Percentiles rank a stretch among this genome's conserved stretches.
These are phyloP conservation scores for Pasiphila rectangulata DNA, from an alignment of 2,888 invertebrate genomes.

Conservation along the genomic window DNA sequence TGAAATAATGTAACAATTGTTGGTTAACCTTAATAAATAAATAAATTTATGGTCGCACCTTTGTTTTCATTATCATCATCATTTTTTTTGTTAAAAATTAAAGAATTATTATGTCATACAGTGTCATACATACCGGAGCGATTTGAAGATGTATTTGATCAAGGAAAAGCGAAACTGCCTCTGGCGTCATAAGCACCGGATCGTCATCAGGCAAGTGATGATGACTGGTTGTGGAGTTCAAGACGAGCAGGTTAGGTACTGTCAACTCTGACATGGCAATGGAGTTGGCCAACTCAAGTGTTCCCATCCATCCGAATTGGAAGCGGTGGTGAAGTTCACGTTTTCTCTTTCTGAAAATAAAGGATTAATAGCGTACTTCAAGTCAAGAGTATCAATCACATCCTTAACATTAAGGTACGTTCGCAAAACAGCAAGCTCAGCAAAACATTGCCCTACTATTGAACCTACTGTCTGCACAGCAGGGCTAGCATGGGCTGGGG, in stretches of 20 bases:
- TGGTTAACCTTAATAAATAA: too few relatives aligned
- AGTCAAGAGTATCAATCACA: neutral
- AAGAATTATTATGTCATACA: neutral
- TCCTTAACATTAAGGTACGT: neutral
- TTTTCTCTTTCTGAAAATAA: conserved; percentile 68
- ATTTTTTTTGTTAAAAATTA: too few relatives aligned
- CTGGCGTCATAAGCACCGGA: conserved; percentile 88
- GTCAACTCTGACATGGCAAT: conserved; percentile 93
- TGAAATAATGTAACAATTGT: too few relatives aligned
- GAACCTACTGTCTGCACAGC: too few relatives aligned
- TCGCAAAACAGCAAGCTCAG: too few relatives aligned
- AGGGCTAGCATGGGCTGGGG: too few relatives aligned
- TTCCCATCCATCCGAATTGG: conserved; percentile 98
- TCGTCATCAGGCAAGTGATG: conserved; percentile 95
- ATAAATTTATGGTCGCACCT: too few relatives aligned
- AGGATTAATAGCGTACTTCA: neutral
- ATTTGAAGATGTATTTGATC: conserved; percentile 88
- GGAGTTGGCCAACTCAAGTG: conserved; percentile 93
- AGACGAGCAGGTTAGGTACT: conserved; percentile 92
- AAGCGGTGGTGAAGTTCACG: conserved; percentile 89
- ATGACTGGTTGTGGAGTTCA: conserved; percentile 95
- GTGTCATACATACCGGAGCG: conserved; percentile 85
- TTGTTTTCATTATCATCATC: too few relatives aligned
- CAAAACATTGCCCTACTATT: too few relatives aligned
- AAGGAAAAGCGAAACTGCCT: conserved; percentile 87